Conservation (phyloP, 2,888 invertebrate species). For the Philaethria dido region DNA sequence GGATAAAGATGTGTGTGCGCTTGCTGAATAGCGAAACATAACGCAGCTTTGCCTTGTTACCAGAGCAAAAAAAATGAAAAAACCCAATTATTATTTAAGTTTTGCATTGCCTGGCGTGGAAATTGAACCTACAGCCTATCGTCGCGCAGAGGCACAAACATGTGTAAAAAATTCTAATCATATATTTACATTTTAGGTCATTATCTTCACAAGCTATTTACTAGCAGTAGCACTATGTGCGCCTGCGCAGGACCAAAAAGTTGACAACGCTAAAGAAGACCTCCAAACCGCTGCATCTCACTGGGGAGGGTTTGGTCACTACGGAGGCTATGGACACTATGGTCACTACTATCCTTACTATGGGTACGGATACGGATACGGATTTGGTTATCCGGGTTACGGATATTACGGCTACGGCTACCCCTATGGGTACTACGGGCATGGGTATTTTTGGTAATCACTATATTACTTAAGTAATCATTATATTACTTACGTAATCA, state of each 20-base stretch:
- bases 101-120: too few species aligned
- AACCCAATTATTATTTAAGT: too few species aligned
- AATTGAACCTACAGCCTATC: too few species aligned
- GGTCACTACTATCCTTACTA: constrained; percentile 46
- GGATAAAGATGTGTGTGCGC: too few species aligned
- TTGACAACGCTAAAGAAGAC: constrained; percentile 65
- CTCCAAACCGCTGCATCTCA: constrained; percentile 73
- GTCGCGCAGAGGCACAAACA: too few species aligned
- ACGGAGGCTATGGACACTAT: constrained; percentile 50
- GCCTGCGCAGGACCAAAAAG: constrained; percentile 60
- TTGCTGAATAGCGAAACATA: too few species aligned
- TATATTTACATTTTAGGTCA: constrained; percentile 54
- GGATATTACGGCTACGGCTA: constrained; percentile 40
- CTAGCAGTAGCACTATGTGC: constrained; percentile 61
- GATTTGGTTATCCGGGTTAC: constrained; percentile 29
- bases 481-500: too few species aligned
- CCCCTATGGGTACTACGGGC: constrained; percentile 46
- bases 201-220: constrained; percentile 58
- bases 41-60: too few species aligned
- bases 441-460: constrained; percentile 46
- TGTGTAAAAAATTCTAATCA: too few species aligned
- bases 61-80: too few species aligned
- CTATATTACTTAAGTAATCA: too few species aligned
- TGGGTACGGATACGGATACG: constrained; percentile 42
- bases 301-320: constrained; percentile 50